These are phyloP conservation scores for Sabatieria punctata DNA, from an alignment of 2,888 invertebrate genomes.

Conservation along the genomic window DNA sequence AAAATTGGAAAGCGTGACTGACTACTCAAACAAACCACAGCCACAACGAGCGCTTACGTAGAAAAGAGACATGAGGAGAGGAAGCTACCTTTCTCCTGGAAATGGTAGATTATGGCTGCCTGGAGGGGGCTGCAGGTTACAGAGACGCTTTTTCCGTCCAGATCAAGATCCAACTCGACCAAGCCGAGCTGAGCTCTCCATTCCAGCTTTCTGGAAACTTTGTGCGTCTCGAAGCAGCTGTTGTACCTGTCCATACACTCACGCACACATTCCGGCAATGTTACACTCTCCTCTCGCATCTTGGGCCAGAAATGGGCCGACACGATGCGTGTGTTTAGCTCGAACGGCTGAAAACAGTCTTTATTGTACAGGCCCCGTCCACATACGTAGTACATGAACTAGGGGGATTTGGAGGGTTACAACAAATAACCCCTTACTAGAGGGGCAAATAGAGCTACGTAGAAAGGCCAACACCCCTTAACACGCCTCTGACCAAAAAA, in stretches of 20 bases:
- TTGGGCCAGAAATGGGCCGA: constrained; percentile 94
- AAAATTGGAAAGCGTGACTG: too few relatives aligned
- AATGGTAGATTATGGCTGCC: constrained; percentile 6
- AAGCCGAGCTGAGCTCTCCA: constrained; percentile 16
- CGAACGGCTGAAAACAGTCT: constrained; percentile 41
- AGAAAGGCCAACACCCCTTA: too few relatives aligned
- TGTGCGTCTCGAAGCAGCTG: constrained; percentile 11
- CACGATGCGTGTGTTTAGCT: constrained; percentile 67
- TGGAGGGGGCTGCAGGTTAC: constrained; percentile 4
- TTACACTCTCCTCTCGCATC: constrained; percentile 8
- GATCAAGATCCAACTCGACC: constrained; percentile 4
- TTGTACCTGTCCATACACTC: constrained; percentile 13
- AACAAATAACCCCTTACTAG: too few relatives aligned
- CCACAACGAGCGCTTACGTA: too few relatives aligned
- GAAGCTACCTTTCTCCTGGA: constrained; percentile 7
- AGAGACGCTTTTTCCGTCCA: neutral
- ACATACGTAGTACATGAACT: too few relatives aligned
- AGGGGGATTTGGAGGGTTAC: too few relatives aligned
- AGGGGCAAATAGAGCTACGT: too few relatives aligned
- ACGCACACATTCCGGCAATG: constrained; percentile 12
- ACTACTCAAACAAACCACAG: too few relatives aligned
- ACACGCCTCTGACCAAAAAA: too few relatives aligned
- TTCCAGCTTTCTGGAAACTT: constrained; percentile 14
- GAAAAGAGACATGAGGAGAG: too few relatives aligned
- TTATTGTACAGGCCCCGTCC: too few relatives aligned